Evolutionary conservation across 2,888 invertebrate genomes (phyloP).

Genomic region (Hydroisotoma schaefferi): DNA sequence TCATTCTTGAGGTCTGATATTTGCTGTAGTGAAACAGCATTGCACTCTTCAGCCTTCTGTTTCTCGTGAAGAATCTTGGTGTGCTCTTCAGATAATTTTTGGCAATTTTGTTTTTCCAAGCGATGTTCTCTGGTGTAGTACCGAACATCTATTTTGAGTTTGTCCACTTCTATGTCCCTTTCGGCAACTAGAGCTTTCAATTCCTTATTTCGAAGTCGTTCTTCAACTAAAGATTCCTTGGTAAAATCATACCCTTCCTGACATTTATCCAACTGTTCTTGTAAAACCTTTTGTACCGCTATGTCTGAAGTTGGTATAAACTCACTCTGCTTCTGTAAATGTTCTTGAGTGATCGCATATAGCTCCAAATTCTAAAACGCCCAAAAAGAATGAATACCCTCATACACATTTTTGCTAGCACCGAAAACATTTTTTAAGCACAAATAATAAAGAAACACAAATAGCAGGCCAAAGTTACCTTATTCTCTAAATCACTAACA

Average conservation of each 20-base stretch:
- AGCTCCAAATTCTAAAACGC: constrained; percentile 10
- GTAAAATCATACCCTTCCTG: neutral
- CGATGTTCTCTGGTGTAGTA: constrained; percentile 22
- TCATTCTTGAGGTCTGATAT: neutral
- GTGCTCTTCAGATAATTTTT: neutral
- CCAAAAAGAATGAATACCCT: too few species aligned
- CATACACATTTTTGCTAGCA: constrained; percentile 63
- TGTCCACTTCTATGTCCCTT: constrained; percentile 23
- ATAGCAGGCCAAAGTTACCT: constrained; percentile 5
- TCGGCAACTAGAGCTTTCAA: constrained; percentile 5
- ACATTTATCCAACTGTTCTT: constrained; percentile 2
- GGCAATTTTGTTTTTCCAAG: neutral
- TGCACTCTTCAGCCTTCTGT: neutral
- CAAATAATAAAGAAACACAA: too few species aligned
- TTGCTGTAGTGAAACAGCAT: neutral
- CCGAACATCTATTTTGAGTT: constrained; percentile 31
- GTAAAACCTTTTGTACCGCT: neutral
- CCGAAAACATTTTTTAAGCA: neutral
- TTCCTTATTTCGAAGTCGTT: constrained; percentile 11
- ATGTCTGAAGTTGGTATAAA: neutral
- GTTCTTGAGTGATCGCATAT: constrained; percentile 1
- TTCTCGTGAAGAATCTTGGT: neutral
- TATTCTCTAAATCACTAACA: neutral
- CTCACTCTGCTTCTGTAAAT: neutral
- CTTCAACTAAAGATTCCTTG: constrained; percentile 3